phyloP scores from a whole-genome alignment of 2,888 invertebrate genomes.

The Chrysodeixis includens region DNA sequence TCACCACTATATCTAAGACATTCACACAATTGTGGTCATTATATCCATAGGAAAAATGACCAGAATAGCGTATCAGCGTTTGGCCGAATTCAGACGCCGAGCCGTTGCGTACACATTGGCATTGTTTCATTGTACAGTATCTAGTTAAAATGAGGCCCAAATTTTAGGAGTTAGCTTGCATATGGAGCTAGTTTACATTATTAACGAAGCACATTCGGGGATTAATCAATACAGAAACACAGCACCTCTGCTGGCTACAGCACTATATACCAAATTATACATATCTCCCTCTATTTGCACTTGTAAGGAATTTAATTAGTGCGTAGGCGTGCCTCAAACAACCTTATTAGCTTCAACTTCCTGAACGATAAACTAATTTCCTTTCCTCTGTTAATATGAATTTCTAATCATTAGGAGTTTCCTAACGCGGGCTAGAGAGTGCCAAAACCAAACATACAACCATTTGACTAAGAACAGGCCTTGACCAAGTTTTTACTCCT shows the following conservation, averaged over 20 bases:
- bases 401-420: conserved; percentile 23
- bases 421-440: conserved; percentile 49
- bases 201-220: background rate
- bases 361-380: conserved; percentile 37
- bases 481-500: conserved; percentile 79
- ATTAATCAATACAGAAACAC: background rate
- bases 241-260: background rate
- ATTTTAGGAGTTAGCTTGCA: conserved; percentile 5
- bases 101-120: conserved; percentile 23
- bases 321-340: background rate
- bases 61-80: conserved; percentile 15
- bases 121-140: conserved; percentile 28
- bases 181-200: background rate
- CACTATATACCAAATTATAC: background rate
- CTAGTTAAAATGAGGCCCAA: conserved; percentile 17
- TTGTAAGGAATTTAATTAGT: background rate
- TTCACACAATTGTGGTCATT: conserved; percentile 30
- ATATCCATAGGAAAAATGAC: background rate
- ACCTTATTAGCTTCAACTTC: conserved; percentile 30
- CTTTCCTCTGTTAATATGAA: conserved; percentile 26
- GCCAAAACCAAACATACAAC: conserved; percentile 52
- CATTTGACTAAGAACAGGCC: conserved; percentile 61
- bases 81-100: conserved; percentile 25
- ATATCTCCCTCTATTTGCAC: background rate
- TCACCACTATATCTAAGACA: conserved; percentile 12